Evolutionary conservation across 1,140 invertebrate genomes (phyloP), one percentile per base, ranked within the genome.

Genomic region (Drosophila takahashii): DNA sequence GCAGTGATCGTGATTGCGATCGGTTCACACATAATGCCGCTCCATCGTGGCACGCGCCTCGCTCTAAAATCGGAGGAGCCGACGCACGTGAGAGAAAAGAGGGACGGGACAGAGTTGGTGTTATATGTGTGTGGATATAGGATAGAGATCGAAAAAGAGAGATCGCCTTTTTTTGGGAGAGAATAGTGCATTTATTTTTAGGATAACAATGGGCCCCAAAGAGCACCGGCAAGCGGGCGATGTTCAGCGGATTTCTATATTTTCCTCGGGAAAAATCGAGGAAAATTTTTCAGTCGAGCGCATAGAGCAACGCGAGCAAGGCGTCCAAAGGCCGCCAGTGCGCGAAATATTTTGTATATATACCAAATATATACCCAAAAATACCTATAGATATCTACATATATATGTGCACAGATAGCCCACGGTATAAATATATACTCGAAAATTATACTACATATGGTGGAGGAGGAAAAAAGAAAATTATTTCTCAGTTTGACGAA

Each of bases 231-330:
- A 41, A 44, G 44, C 41, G 41, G 48, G 53, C 56, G 44, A 71
- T 60, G 73, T 62, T 79, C 57, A 65, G 66, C 62, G 67, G 62
- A 62, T 66, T 83, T 83, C 47, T 66, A 47, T 76, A 60, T 76
- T 81, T 64, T 74, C 36, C 18, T 64, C 29, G 70, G 74, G 56
- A 67, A 86, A 83, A 83, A 56, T 79, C 76, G 75, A 87, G 79
- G 62, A 83, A 81, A 62, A 65, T 44, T 87, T 61, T 79, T 71
- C 50, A 87, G 83, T 87, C 79, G 76, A 83, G 75, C 83, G 79
- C 79, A 89, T 83, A 83, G 66, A 87, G 84, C 79, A 83, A 79
- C 79, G 84, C 79, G 61, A 87, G 69, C 66, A 83, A 86, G 83
- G 75, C 84, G 64, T 51, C 60, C 29, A 48, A 58, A 79, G 56